Conservation (phyloP, 2,888 invertebrate genomes). For the Leptinotarsa rubiginosa region DNA sequence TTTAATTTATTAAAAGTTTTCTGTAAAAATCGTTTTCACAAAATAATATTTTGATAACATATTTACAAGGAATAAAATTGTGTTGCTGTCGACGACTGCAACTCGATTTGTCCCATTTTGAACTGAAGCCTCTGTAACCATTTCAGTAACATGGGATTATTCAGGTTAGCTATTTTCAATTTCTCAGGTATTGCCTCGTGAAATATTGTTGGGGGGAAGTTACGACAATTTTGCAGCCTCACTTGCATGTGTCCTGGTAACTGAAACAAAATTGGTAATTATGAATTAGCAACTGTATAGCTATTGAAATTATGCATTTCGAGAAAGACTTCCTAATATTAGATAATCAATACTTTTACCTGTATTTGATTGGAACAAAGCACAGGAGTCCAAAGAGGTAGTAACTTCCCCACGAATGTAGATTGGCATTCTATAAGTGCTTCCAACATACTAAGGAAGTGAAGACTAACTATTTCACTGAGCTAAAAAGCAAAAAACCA, state of each 20-base stretch:
- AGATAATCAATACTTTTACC: conserved; percentile 64
- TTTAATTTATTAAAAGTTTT: conserved; percentile 50
- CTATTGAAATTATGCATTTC: too few relatives aligned
- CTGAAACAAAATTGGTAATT: conserved; percentile 66
- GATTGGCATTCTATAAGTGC: conserved; percentile 95
- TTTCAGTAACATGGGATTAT: conserved; percentile 74
- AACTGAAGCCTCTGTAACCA: conserved; percentile 95
- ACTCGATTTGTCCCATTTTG: conserved; percentile 97
- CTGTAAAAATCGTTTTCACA: conserved; percentile 50
- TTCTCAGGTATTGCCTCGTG: conserved; percentile 66
- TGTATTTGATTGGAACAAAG: conserved; percentile 90
- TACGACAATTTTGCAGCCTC: conserved; percentile 88
- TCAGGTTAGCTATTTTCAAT: conserved; percentile 62
- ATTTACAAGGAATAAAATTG: conserved; percentile 84
- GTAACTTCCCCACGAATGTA: conserved; percentile 87
- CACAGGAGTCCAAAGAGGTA: conserved; percentile 97
- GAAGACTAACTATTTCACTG: conserved; percentile 97
- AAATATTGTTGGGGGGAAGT: conserved; percentile 76
- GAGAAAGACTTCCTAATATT: too few relatives aligned
- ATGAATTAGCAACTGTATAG: background rate
- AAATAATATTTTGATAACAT: conserved; percentile 26
- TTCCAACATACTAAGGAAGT: conserved; percentile 94
- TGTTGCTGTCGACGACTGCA: conserved; percentile 91
- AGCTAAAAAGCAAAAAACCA: conserved; percentile 73
- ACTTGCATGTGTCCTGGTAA: conserved; percentile 90